Conservation (phyloP, 2,797 vertebrate genomes). For the Enteromius anoplus region DNA sequence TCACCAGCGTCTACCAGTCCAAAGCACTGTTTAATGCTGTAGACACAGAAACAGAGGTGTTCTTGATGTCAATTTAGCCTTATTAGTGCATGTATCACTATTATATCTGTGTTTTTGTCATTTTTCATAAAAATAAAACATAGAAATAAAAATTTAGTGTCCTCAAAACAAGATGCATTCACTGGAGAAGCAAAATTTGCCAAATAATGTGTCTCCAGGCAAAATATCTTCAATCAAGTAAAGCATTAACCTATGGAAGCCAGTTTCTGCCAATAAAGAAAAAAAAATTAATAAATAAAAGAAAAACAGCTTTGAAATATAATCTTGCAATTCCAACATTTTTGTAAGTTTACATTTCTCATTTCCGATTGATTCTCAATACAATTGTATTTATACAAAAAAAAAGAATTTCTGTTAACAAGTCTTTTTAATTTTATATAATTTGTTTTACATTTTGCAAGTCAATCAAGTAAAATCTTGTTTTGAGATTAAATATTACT, state of each 20-base stretch:
- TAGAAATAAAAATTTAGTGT: not conserved
- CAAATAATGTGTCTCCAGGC: not conserved
- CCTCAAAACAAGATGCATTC: not conserved
- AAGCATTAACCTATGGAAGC: not conserved
- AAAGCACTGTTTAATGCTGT: conserved; percentile 15
- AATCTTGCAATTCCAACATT: not conserved
- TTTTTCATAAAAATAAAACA: not conserved
- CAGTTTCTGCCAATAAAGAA: not conserved
- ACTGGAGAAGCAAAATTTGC: not conserved
- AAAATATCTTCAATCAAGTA: not conserved
- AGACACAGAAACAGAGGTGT: conserved; percentile 10
- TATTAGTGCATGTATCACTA: not conserved
- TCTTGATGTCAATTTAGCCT: not conserved
- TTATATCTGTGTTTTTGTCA: not conserved
- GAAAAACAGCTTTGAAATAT: too few relatives aligned
- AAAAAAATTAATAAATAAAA: too few relatives aligned
- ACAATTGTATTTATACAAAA: too few relatives aligned
- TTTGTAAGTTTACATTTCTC: not conserved
- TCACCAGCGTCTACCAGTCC: conserved; percentile 28
- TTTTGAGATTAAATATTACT: not conserved
- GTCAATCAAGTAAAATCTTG: not conserved
- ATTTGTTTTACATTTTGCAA: not conserved
- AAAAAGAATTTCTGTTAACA: too few relatives aligned
- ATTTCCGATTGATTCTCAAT: too few relatives aligned
- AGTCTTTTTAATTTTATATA: not conserved